Conservation (phyloP, 2,797 vertebrate species). For the Sebastes taczanowskii region DNA sequence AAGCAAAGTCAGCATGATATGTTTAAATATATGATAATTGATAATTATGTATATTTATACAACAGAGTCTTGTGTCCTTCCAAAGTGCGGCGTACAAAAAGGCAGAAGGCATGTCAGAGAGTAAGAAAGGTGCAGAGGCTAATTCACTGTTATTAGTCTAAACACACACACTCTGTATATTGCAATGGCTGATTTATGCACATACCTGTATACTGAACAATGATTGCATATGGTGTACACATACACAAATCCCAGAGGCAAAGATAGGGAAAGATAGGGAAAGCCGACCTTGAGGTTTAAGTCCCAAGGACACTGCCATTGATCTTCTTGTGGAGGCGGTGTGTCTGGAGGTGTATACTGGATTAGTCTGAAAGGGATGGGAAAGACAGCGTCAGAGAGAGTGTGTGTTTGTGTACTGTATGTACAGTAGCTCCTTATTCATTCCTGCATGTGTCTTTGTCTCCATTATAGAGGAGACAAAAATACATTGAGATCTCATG, state of each 20-base stretch:
- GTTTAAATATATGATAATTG: not conserved
- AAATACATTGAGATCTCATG: not conserved
- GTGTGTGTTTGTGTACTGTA: not conserved
- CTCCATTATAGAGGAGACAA: slow-evolving; percentile 5
- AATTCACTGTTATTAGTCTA: not conserved
- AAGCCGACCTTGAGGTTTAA: slow-evolving; percentile 57
- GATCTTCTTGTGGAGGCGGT: slow-evolving; percentile 50
- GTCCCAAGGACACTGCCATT: slow-evolving; percentile 58
- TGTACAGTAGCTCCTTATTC: slow-evolving; percentile 1
- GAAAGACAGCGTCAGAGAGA: not conserved
- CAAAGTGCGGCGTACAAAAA: not conserved
- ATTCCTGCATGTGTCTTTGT: slow-evolving; percentile 14
- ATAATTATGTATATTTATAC: not conserved
- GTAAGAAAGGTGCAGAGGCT: not conserved
- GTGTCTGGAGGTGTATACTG: slow-evolving; percentile 52
- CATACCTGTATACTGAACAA: not conserved
- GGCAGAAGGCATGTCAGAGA: not conserved
- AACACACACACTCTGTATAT: not conserved
- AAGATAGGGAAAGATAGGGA: not conserved
- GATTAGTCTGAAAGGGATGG: slow-evolving; percentile 38
- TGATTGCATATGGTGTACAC: not conserved
- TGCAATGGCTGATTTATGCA: not conserved
- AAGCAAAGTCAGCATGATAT: not conserved
- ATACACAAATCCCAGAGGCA: not conserved
- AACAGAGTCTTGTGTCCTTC: not conserved